Conservation (phyloP, 2,888 invertebrate genomes). For the Caenorhabditis angaria region DNA sequence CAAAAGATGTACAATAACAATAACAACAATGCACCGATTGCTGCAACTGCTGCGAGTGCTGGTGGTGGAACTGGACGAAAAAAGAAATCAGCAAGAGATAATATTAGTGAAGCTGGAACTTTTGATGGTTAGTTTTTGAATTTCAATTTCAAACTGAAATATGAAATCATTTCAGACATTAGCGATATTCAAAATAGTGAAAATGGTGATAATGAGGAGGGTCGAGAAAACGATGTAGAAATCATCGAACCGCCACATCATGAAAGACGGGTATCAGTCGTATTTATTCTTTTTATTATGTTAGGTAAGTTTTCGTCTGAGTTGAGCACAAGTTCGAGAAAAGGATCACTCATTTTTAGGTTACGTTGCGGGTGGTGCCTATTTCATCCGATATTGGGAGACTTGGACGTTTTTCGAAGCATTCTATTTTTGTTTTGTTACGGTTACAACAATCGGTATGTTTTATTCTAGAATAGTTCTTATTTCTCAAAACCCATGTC, state of each 20-base stretch:
- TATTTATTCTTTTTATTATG: constrained; percentile 72
- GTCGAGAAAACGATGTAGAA: constrained; percentile 34
- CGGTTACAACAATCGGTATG: constrained; percentile 72
- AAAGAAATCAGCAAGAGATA: constrained; percentile 47
- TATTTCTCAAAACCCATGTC: not conserved
- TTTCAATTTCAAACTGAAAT: not conserved
- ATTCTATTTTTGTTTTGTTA: constrained; percentile 73
- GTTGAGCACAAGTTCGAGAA: not conserved
- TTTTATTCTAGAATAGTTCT: not conserved
- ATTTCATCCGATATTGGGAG: constrained; percentile 71
- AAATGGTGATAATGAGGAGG: constrained; percentile 57
- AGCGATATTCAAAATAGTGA: constrained; percentile 68
- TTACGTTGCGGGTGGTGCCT: constrained; percentile 72
- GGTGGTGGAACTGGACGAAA: constrained; percentile 37
- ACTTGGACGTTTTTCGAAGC: constrained; percentile 72
- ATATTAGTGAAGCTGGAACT: constrained; percentile 68
- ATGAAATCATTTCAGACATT: constrained; percentile 63
- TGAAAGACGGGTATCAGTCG: constrained; percentile 70
- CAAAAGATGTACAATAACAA: constrained; percentile 48
- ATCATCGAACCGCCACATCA: constrained; percentile 44
- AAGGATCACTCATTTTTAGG: constrained; percentile 46
- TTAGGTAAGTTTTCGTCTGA: constrained; percentile 50
- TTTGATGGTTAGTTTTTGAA: constrained; percentile 63
- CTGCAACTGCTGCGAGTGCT: constrained; percentile 34
- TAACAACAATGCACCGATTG: constrained; percentile 37